phyloP scores from a whole-genome alignment of 2,797 vertebrate genomes.

The Platalea minor region DNA sequence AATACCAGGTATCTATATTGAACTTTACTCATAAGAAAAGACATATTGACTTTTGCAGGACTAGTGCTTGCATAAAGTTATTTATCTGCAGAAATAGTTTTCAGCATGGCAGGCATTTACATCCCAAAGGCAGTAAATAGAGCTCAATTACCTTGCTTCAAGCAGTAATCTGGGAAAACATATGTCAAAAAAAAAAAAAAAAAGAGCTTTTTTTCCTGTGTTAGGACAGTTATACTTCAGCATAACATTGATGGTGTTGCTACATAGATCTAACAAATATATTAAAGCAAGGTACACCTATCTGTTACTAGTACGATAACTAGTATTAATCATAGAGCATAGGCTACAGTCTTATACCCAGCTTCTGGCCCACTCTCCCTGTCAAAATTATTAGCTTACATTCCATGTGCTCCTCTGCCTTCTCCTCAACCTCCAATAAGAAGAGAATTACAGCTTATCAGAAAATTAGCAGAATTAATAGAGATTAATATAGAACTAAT shows the following conservation, averaged over 20 bases:
- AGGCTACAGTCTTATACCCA: neutral
- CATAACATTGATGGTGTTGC: neutral
- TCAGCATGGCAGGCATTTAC: neutral
- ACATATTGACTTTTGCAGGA: neutral
- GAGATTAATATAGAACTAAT: neutral
- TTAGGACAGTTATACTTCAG: neutral
- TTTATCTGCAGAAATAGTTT: neutral
- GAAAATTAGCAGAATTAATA: neutral
- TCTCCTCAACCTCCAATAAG: neutral
- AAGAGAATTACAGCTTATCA: neutral
- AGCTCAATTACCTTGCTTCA: neutral
- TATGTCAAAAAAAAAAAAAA: neutral
- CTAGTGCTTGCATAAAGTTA: neutral
- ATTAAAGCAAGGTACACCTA: neutral
- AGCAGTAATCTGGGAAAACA: neutral
- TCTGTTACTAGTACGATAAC: neutral
- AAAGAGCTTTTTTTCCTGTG: neutral
- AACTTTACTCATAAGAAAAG: neutral
- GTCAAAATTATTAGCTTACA: neutral
- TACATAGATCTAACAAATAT: neutral
- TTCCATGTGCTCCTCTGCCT: neutral
- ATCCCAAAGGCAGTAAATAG: neutral
- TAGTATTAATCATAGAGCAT: neutral
- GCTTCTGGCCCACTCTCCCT: neutral
- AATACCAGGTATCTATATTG: neutral